Evolutionary conservation across 2,888 invertebrate genomes (phyloP), one percentile per base, ranked within the genome.

Genomic region (Dichetophora obliterata): DNA sequence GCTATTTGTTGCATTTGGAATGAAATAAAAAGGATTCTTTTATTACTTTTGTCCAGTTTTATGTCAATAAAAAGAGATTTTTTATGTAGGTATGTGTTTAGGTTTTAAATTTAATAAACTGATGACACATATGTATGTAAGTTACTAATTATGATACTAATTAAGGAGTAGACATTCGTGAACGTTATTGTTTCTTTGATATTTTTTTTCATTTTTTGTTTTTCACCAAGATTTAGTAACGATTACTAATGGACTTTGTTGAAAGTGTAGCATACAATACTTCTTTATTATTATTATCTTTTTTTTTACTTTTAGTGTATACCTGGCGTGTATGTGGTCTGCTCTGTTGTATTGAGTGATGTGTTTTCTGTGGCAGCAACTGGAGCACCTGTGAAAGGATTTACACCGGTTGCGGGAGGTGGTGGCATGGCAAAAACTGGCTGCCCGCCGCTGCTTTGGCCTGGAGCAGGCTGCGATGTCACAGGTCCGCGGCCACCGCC

Each of bases 311-410:
- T 81, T 82, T 87, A 74, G 65, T 87, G 87, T 85, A 88, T 89
- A 90, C 90, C 90, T 89, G 90, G 89, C 82, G 90, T 89, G 83
- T 90, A 90, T 80, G 88, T 90, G 78, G 88, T 86, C 83, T 88
- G 88, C 83, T 88, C 90, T 81, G 89, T 85, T 82, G 88, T 85
- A 83, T 90, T 90, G 80, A 90, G 86, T 80, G 88, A 89, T 76
- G 89, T 90, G 78, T 86, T 87, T 83, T 90, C 89, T 63, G 86
- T 90, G 65, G 89, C 86, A 5, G 88, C 85, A 37, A 87, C 87
- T 16, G 87, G 87, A 72, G 87, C 87, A 52, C 87, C 87, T 14
- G 89, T 88, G 79, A 90, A 90, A 19, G 89, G 89, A 86, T 90
- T 90, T 43, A 88, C 88, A 63, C 88, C 88, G 77, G 87, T 87